These are phyloP conservation scores for Sarcophaga bullata DNA, from an alignment of 1,140 invertebrate species.

Conservation along the genomic window DNA sequence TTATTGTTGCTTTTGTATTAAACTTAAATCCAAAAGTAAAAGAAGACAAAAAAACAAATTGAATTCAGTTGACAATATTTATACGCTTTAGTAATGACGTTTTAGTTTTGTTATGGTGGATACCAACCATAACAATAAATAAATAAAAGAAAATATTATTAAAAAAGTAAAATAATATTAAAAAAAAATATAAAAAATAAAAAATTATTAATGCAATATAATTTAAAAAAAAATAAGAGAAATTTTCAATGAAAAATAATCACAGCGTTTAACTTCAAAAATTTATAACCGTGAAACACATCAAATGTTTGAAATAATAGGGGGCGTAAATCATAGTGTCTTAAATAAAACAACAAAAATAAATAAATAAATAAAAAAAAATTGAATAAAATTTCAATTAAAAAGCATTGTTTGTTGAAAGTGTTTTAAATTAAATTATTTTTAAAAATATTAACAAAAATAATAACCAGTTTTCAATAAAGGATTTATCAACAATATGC, in stretches of 20 bases:
- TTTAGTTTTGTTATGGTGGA: background rate
- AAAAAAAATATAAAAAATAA: background rate
- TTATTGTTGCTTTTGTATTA: constrained; percentile 5
- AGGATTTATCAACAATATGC: background rate
- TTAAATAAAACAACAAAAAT: background rate
- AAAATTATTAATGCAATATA: too few species aligned
- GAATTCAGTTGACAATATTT: constrained; percentile 19
- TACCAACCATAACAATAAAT: background rate
- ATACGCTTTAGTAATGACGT: background rate
- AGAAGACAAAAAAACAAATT: background rate
- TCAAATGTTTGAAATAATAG: too few species aligned
- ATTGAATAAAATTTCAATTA: background rate
- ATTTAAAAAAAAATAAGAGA: too few species aligned
- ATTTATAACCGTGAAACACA: background rate
- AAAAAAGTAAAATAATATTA: background rate
- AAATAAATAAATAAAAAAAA: background rate
- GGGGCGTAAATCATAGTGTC: too few species aligned
- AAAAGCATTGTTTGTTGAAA: background rate
- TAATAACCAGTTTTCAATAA: too few species aligned
- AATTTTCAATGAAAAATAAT: too few species aligned
- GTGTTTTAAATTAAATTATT: background rate
- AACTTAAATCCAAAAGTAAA: background rate
- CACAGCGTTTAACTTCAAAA: background rate
- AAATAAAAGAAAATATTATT: background rate
- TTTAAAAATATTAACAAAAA: background rate